Conservation (phyloP, 2,888 invertebrate species). For the Mythimna vitellina region DNA sequence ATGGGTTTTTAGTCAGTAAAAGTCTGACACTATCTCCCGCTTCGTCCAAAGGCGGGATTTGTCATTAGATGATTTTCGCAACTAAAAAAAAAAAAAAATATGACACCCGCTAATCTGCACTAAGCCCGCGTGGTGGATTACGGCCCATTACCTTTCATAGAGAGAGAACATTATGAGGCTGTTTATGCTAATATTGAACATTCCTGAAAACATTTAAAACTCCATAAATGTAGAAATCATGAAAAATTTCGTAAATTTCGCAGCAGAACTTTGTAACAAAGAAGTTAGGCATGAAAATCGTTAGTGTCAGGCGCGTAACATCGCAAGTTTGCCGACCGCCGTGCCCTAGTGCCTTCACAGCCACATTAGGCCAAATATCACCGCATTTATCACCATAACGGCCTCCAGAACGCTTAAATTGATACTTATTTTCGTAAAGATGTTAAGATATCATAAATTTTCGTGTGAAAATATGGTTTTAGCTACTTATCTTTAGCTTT, state of each 20-base stretch:
- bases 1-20: too few species aligned
- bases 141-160: too few species aligned
- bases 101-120: too few species aligned
- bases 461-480: slow-evolving; percentile 32
- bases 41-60: too few species aligned
- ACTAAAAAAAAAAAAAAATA: too few species aligned
- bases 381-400: slow-evolving; percentile 54
- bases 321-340: slow-evolving; percentile 55
- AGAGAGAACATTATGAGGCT: too few species aligned
- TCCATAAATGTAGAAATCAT: background rate
- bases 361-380: slow-evolving; percentile 66
- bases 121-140: too few species aligned
- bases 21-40: too few species aligned
- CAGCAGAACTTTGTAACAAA: slow-evolving; percentile 41
- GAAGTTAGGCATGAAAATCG: slow-evolving; percentile 52
- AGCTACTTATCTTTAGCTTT: slow-evolving; percentile 25
- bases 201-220: background rate
- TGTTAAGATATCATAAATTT: slow-evolving; percentile 37
- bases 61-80: too few species aligned
- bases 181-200: too few species aligned
- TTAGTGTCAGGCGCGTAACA: slow-evolving; percentile 57
- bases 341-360: slow-evolving; percentile 59
- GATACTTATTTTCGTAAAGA: slow-evolving; percentile 57
- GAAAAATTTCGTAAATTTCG: slow-evolving; percentile 1
- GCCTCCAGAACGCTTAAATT: slow-evolving; percentile 35